phyloP scores from a whole-genome alignment of 2,797 vertebrate genomes.

The Rachycentron canadum region DNA sequence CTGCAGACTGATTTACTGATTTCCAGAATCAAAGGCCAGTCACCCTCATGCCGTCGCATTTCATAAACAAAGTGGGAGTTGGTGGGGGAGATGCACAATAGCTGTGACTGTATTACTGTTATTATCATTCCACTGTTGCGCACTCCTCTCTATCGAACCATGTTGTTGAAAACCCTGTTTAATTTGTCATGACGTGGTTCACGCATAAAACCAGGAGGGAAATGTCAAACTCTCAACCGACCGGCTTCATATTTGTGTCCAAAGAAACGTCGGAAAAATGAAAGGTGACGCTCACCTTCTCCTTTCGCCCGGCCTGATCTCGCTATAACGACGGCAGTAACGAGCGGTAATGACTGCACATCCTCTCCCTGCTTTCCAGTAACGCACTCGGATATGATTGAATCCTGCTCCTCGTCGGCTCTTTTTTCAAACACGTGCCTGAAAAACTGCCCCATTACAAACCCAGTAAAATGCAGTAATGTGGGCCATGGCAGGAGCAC shows the following conservation, averaged over 20 bases:
- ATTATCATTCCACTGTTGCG: slow-evolving; percentile 63
- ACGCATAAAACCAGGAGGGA: not conserved
- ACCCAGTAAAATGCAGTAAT: slow-evolving; percentile 50
- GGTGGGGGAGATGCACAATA: slow-evolving; percentile 43
- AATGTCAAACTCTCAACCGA: not conserved
- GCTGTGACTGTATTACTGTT: slow-evolving; percentile 54
- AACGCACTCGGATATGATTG: slow-evolving; percentile 45
- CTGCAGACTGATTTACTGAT: slow-evolving; percentile 64
- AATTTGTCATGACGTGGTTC: slow-evolving; percentile 7
- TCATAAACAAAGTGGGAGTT: slow-evolving; percentile 53
- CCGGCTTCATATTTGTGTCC: not conserved
- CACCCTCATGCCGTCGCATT: slow-evolving; percentile 31
- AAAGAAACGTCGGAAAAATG: not conserved
- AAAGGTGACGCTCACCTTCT: not conserved
- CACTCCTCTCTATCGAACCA: slow-evolving; percentile 37
- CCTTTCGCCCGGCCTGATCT: slow-evolving; percentile 18
- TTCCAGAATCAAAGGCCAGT: slow-evolving; percentile 58
- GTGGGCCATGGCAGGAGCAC: slow-evolving; percentile 44
- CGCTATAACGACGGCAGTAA: not conserved
- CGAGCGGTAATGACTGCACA: slow-evolving; percentile 30
- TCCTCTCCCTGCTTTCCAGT: slow-evolving; percentile 40
- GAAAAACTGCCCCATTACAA: slow-evolving; percentile 44
- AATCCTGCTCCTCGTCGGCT: slow-evolving; percentile 48
- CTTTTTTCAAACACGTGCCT: slow-evolving; percentile 43
- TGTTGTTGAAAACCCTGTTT: slow-evolving; percentile 18